Base-by-base conservation (phyloP, 2,113 vertebrate species). In the Tautogolabrus adspersus region DNA sequence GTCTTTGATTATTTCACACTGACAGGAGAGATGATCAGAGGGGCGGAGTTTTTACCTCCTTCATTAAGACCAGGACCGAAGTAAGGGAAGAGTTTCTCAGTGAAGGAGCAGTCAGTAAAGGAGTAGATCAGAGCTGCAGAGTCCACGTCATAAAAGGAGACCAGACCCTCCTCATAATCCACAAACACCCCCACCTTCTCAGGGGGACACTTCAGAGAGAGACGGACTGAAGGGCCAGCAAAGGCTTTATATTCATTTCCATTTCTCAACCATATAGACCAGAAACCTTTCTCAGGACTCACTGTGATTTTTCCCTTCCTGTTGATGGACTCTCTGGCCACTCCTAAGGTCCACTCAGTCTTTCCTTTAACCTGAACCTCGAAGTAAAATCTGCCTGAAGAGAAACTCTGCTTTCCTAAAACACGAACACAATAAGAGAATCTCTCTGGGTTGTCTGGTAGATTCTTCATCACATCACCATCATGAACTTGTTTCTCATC, bases 151-250 rank as follows among this genome's bases (percentile, higher is more conserved):
- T 71, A 52, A n/a, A 78, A 65, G 44, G 60, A 77, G 75, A 77
- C 75, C 66, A 77, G 49, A 61, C 75, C 59, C 51, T 64, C 59
- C 23, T 77, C 52, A 61, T 77, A 64, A 26, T 64, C 66, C 51
- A 77, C 75, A 70, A 77, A 69, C 66, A 76, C 65, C 44, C 74
- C 75, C 75, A 77, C 66, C 58, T 63, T 70, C 38, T 63, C 10
- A 62, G 66, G 75, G 11, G 0, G 30, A 34, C 61, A 46, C 77
- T 19, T 44, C 51, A 69, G 21, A 44, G 30, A 42, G n/a, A 69
- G 63, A 34, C 0, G 0, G 8, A 67, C 64, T 30, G 0, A 0
- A 10, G 15, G 15, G 4, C 0, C 19, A 22, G 0, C 6, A 30
- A 0, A 0, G 54, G 51, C 75, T 16, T 13, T 6, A n/a, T 66